Conservation (phyloP, 2,888 invertebrate species). For the Cataglyphis altisquamis region DNA sequence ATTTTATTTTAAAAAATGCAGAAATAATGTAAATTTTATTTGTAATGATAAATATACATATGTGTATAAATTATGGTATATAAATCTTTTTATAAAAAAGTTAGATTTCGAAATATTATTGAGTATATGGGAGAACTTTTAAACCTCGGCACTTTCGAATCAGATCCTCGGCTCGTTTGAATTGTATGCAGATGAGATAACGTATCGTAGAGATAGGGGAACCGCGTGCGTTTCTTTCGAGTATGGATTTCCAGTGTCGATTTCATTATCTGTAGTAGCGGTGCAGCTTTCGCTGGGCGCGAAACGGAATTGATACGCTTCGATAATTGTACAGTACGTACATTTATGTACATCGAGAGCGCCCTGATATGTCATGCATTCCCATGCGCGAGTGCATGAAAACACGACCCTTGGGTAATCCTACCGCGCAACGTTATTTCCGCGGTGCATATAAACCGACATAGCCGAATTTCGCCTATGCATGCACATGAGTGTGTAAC, state of each 20-base stretch:
- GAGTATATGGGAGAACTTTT: neutral
- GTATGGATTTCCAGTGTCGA: slow-evolving; percentile 50
- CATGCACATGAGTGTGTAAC: slow-evolving; percentile 10
- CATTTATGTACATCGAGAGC: neutral
- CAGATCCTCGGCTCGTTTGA: slow-evolving; percentile 23
- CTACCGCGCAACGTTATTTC: slow-evolving; percentile 59
- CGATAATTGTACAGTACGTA: slow-evolving; percentile 23
- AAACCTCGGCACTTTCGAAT: neutral
- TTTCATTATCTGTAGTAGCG: slow-evolving; percentile 37
- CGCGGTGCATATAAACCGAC: slow-evolving; percentile 50
- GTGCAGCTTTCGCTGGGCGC: slow-evolving; percentile 29
- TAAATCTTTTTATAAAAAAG: neutral
- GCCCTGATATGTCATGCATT: neutral
- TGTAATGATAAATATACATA: neutral
- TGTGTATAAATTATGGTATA: too few relatives aligned
- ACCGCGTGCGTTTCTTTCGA: slow-evolving; percentile 7
- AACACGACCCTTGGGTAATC: slow-evolving; percentile 59
- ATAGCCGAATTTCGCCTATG: slow-evolving; percentile 53
- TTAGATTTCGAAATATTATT: neutral
- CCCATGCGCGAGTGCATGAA: slow-evolving; percentile 21
- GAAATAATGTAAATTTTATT: neutral
- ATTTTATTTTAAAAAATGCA: too few relatives aligned
- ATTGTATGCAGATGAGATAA: slow-evolving; percentile 27
- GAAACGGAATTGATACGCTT: slow-evolving; percentile 50
- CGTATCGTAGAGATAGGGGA: slow-evolving; percentile 14